Percentiles rank a stretch among this genome's conserved stretches.
These are phyloP conservation scores for Operophtera brumata DNA, from an alignment of 2,888 invertebrate species.

Conservation along the genomic window DNA sequence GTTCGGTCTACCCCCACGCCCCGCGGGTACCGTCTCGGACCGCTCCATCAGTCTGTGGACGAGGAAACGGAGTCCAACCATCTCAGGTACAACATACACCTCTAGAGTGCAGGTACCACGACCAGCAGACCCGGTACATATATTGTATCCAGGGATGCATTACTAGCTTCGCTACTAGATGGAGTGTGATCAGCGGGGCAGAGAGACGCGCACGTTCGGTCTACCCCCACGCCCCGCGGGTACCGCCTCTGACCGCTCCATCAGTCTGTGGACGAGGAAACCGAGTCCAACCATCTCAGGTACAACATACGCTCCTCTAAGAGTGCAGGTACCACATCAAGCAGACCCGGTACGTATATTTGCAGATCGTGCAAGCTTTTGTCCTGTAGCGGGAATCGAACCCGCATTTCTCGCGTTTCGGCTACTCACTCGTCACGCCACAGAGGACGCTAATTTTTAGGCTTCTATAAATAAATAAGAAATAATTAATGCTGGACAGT, in stretches of 20 bases:
- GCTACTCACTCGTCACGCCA: too few relatives aligned
- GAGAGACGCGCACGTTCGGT: slow-evolving; percentile 96
- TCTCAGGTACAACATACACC: slow-evolving; percentile 76
- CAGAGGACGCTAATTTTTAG: too few relatives aligned
- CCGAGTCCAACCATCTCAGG: slow-evolving; percentile 94
- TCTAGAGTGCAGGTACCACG: too few relatives aligned
- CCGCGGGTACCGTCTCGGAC: slow-evolving; percentile 93
- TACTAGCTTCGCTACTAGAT: slow-evolving; percentile 96
- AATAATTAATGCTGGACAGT: too few relatives aligned
- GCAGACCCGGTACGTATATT: too few relatives aligned
- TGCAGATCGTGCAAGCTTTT: too few relatives aligned
- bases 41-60: slow-evolving; percentile 93
- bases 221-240: slow-evolving; percentile 90
- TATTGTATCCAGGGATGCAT: slow-evolving; percentile 86
- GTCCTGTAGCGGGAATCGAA: too few relatives aligned
- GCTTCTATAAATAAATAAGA: too few relatives aligned
- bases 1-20: slow-evolving; percentile 92
- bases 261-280: slow-evolving; percentile 96
- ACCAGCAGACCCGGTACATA: too few relatives aligned
- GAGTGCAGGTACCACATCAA: too few relatives aligned
- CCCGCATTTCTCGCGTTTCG: too few relatives aligned
- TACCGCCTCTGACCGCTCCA: slow-evolving; percentile 94
- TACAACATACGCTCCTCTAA: slow-evolving; percentile 28
- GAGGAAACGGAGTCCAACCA: slow-evolving; percentile 98
- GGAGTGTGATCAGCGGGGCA: slow-evolving; percentile 98